Percentiles rank a stretch among this genome's conserved stretches.
These are phyloP conservation scores for Aphaenogaster floridana DNA, from an alignment of 1,140 invertebrate species.

Conservation along the genomic window DNA sequence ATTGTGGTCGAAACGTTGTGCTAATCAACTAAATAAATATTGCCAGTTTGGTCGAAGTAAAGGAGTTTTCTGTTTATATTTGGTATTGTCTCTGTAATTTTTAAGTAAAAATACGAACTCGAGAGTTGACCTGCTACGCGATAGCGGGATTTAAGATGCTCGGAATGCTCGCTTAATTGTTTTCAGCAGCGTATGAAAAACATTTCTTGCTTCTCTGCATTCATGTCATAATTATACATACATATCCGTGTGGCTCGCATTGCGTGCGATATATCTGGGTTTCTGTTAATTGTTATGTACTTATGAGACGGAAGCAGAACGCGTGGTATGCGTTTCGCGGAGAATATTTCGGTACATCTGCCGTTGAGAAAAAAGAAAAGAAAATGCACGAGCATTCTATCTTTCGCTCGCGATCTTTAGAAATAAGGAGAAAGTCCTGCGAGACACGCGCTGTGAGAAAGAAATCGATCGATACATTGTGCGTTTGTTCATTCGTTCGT, in stretches of 20 bases:
- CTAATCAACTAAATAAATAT: no score
- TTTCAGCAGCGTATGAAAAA: not conserved
- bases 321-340: conserved; percentile 36
- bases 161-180: not conserved
- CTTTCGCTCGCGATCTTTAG: conserved; percentile 45
- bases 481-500: conserved; percentile 20
- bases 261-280: conserved; percentile 44
- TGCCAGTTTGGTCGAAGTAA: no score
- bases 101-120: not conserved
- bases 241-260: conserved; percentile 24
- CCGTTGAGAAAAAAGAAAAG: conserved; percentile 16
- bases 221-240: conserved; percentile 30
- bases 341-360: not conserved
- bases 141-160: not conserved
- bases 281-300: conserved; percentile 39
- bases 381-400: conserved; percentile 5
- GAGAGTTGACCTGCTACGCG: not conserved
- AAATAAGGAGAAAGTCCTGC: conserved; percentile 54
- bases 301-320: conserved; percentile 14
- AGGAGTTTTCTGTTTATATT: not conserved
- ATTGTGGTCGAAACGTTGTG: no score
- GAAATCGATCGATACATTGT: conserved; percentile 63
- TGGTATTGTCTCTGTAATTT: not conserved
- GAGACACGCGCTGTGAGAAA: conserved; percentile 60
- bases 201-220: not conserved